Evolutionary conservation across 2,888 invertebrate species (phyloP).

Genomic region (Aproaerema taeniolella): DNA sequence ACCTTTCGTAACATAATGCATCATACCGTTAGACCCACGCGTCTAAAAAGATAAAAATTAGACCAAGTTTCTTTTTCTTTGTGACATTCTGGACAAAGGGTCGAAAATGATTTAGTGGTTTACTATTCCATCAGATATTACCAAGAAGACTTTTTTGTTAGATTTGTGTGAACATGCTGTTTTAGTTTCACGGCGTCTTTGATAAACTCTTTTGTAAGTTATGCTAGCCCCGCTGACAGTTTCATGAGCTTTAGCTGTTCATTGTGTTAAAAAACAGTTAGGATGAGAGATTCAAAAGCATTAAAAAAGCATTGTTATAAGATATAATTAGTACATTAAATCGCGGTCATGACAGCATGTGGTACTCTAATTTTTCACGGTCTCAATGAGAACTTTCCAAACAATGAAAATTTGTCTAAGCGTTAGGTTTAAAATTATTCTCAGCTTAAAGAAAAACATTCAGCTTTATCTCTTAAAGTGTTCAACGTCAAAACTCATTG

Average conservation of each 20-base stretch:
- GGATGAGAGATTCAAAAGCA: constrained; percentile 10
- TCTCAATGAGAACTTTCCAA: constrained; percentile 9
- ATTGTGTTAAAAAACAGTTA: constrained; percentile 14
- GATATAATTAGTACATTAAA: constrained; percentile 14
- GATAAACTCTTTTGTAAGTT: constrained; percentile 9
- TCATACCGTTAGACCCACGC: constrained; percentile 60
- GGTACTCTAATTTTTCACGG: constrained; percentile 10
- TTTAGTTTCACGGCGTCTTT: constrained; percentile 11
- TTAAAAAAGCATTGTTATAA: constrained; percentile 12
- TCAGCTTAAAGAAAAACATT: constrained; percentile 12
- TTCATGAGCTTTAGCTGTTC: constrained; percentile 5
- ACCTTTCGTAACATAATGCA: constrained; percentile 49
- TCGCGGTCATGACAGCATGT: constrained; percentile 9
- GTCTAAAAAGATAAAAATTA: constrained; percentile 52
- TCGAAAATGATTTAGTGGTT: constrained; percentile 63
- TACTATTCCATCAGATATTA: constrained; percentile 30
- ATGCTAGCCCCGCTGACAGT: constrained; percentile 8
- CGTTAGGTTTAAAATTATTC: too few relatives aligned
- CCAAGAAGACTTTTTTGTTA: constrained; percentile 12
- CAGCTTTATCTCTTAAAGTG: constrained; percentile 32
- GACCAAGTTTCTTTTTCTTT: constrained; percentile 57
- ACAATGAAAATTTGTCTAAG: constrained; percentile 12
- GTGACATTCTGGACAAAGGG: constrained; percentile 52
- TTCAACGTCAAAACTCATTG: constrained; percentile 40
- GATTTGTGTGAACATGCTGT: constrained; percentile 15